A percentile compares a stretch with the other conserved stretches of the same genome.
phyloP scores from a whole-genome alignment of 2,888 invertebrate species.

The Xanthorhoe designata region DNA sequence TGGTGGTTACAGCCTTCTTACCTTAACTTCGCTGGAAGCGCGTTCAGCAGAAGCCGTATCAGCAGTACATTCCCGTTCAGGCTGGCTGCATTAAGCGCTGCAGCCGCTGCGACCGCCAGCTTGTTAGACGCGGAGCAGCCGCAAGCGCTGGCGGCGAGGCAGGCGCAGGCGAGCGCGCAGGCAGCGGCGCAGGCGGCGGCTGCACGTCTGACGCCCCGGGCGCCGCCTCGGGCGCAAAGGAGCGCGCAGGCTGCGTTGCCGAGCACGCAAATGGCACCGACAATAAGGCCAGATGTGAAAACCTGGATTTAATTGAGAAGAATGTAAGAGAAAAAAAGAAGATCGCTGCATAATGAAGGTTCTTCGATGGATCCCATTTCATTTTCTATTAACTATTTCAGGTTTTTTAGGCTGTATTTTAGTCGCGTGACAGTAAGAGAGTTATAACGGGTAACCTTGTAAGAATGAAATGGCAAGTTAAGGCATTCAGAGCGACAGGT shows the following conservation, averaged over 20 bases:
- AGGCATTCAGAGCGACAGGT: no score
- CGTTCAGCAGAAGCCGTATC: slow-evolving; percentile 70
- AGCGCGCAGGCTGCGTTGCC: slow-evolving; percentile 74
- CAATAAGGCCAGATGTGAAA: slow-evolving; percentile 75
- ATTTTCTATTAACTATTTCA: no score
- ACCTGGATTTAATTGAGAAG: slow-evolving; percentile 59
- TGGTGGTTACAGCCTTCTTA: slow-evolving; percentile 41
- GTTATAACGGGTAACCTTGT: no score
- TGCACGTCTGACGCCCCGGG: slow-evolving; percentile 67
- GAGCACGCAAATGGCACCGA: slow-evolving; percentile 74
- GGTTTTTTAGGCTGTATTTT: no score
- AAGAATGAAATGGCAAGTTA: no score
- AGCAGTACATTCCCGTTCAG: slow-evolving; percentile 77
- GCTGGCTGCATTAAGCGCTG: slow-evolving; percentile 75
- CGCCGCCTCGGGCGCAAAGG: slow-evolving; percentile 69
- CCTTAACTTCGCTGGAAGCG: slow-evolving; percentile 77
- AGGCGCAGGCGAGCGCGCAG: slow-evolving; percentile 69
- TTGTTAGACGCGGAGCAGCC: slow-evolving; percentile 63
- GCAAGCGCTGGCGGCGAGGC: slow-evolving; percentile 72
- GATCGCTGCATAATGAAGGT: not conserved
- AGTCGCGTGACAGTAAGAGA: no score
- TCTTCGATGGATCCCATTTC: no score
- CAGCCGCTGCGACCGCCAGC: slow-evolving; percentile 73
- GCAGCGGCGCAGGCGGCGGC: slow-evolving; percentile 72
- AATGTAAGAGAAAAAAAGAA: not conserved